A percentile compares a stretch with the other conserved stretches of the same genome.
Evolutionary conservation across 2,113 vertebrate species (phyloP).

Genomic region (Ammodramus savannarum): DNA sequence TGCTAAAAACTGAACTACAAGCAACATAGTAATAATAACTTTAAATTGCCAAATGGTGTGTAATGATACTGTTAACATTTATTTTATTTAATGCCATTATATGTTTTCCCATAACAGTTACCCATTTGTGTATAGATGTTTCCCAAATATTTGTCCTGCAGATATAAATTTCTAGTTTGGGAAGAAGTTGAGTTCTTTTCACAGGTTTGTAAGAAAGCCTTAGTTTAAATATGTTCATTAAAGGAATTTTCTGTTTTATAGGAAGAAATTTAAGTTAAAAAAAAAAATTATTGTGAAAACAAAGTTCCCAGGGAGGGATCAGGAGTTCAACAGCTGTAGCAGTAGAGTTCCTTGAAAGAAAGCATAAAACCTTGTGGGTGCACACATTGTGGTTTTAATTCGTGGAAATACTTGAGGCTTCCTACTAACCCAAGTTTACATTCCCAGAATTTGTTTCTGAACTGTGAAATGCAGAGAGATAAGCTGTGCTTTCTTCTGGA

Average conservation of each 20-base stretch:
- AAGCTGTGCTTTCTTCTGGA: conserved; percentile 18
- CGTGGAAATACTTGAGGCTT: conserved; percentile 32
- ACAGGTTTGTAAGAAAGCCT: not conserved
- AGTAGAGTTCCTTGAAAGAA: conserved; percentile 10
- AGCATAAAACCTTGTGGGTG: not conserved
- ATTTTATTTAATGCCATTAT: not conserved
- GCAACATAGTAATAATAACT: not conserved
- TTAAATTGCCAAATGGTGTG: conserved; percentile 6
- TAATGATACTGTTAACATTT: not conserved
- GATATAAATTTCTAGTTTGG: not conserved
- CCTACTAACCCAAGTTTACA: conserved; percentile 45
- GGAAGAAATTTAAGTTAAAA: not conserved
- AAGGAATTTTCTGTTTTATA: not conserved
- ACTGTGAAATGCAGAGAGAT: conserved; percentile 10
- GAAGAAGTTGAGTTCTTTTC: not conserved
- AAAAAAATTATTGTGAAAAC: not conserved
- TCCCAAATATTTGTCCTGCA: not conserved
- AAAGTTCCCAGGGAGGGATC: fast-evolving
- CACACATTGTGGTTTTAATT: not conserved
- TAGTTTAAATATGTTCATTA: not conserved
- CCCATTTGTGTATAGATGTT: not conserved
- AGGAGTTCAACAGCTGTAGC: not conserved
- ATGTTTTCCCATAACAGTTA: not conserved
- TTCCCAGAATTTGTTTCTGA: conserved; percentile 36
- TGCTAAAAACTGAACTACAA: not conserved